A percentile compares a stretch with the other conserved stretches of the same genome.
phyloP scores from a whole-genome alignment of 2,797 vertebrate genomes.

The Mastacembelus armatus region DNA sequence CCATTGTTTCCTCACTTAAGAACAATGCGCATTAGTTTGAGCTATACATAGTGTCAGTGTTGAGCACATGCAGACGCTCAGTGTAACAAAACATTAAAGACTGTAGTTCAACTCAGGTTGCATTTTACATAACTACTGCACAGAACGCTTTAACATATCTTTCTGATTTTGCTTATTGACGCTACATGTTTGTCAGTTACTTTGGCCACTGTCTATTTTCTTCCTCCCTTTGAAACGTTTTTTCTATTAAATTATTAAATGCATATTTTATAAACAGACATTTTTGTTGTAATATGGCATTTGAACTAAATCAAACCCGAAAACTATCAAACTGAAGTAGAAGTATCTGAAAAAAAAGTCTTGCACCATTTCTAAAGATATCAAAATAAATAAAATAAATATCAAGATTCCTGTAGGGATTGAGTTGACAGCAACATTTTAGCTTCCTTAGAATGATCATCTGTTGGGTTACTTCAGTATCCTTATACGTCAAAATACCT shows the following conservation, averaged over 20 bases:
- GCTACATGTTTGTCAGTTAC: neutral
- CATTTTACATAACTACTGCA: too few species aligned
- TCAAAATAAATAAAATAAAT: neutral
- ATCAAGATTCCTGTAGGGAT: neutral
- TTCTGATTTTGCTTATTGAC: too few species aligned
- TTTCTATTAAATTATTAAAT: neutral
- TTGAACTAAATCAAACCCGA: neutral
- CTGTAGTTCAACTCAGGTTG: neutral
- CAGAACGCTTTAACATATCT: too few species aligned
- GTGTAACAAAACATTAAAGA: neutral
- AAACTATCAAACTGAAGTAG: neutral
- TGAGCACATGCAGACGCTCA: slow-evolving; percentile 1
- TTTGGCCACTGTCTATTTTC: neutral
- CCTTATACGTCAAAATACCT: neutral
- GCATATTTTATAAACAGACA: neutral
- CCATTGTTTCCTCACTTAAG: slow-evolving; percentile 8
- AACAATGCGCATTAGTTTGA: neutral
- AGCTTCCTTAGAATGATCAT: neutral
- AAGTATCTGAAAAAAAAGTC: neutral
- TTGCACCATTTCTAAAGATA: neutral
- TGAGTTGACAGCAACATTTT: neutral
- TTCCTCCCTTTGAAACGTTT: too few species aligned
- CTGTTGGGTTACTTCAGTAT: neutral
- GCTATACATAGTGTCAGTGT: neutral
- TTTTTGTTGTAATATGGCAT: neutral